Conservation (phyloP, 2,888 invertebrate genomes). For the Allolobophora icterica region DNA sequence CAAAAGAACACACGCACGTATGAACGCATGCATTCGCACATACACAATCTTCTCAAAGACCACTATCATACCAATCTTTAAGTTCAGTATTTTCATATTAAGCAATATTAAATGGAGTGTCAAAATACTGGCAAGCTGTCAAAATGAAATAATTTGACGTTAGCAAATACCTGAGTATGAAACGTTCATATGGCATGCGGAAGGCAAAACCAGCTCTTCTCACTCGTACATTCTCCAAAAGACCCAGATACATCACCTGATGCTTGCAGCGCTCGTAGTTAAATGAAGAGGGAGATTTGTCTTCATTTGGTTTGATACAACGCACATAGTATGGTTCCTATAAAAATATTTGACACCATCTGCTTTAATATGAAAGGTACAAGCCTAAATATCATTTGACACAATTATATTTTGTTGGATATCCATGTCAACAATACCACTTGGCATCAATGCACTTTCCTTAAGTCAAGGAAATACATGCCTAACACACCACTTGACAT, state of each 20-base stretch:
- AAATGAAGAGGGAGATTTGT: conserved; percentile 84
- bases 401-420: neutral
- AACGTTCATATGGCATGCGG: conserved; percentile 89
- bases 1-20: no score
- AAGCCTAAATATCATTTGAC: neutral
- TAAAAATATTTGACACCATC: conserved; percentile 26
- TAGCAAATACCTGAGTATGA: conserved; percentile 78
- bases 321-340: conserved; percentile 92
- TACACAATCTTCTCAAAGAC: neutral
- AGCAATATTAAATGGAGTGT: neutral
- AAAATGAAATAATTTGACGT: neutral
- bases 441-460: neutral
- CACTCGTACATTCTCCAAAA: conserved; percentile 93
- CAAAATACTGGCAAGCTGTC: neutral
- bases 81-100: neutral
- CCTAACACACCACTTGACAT: neutral
- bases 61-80: neutral
- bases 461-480: neutral
- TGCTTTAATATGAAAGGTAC: neutral
- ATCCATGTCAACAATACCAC: neutral
- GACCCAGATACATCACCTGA: conserved; percentile 79
- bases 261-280: conserved; percentile 78
- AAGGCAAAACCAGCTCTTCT: conserved; percentile 96
- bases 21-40: no score
- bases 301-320: conserved; percentile 95